Percentiles rank a stretch among this genome's conserved stretches.
These are phyloP conservation scores for Heliconius charithonia DNA, from an alignment of 2,888 invertebrate genomes.

Conservation along the genomic window DNA sequence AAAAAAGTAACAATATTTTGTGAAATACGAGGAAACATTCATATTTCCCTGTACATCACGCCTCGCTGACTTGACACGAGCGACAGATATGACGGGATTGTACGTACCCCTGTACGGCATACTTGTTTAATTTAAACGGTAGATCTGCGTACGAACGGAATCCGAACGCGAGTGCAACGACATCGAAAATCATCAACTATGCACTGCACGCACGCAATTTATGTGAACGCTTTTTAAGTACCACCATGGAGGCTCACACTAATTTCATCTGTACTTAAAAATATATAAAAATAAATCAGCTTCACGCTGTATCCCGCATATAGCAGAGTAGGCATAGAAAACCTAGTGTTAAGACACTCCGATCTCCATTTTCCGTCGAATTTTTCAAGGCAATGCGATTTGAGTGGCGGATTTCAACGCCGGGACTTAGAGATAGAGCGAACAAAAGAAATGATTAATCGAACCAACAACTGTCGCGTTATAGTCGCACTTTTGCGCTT, in stretches of 20 bases:
- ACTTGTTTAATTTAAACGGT: conserved; percentile 41
- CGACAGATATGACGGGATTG: background rate
- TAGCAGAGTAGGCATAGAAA: too few relatives aligned
- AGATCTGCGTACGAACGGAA: conserved; percentile 36
- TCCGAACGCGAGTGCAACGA: conserved; percentile 43
- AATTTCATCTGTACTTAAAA: conserved; percentile 31
- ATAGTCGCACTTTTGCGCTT: too few relatives aligned
- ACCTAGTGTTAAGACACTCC: too few relatives aligned
- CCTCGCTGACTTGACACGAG: background rate
- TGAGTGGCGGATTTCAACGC: too few relatives aligned
- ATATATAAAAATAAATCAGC: too few relatives aligned
- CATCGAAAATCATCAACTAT: conserved; percentile 45
- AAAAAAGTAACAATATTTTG: background rate
- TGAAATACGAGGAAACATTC: too few relatives aligned
- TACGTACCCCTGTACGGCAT: conserved; percentile 20
- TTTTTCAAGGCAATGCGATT: too few relatives aligned
- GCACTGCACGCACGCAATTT: conserved; percentile 47
- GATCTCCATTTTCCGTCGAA: too few relatives aligned
- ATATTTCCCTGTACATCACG: background rate
- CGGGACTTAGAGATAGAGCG: too few relatives aligned
- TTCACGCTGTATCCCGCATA: too few relatives aligned
- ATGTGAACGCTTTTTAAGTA: conserved; percentile 43
- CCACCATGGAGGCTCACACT: conserved; percentile 35
- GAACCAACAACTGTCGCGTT: too few relatives aligned
- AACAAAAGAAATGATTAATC: too few relatives aligned